Evolutionary conservation across 2,888 invertebrate species (phyloP).

Genomic region (Plemyria rubiginata): DNA sequence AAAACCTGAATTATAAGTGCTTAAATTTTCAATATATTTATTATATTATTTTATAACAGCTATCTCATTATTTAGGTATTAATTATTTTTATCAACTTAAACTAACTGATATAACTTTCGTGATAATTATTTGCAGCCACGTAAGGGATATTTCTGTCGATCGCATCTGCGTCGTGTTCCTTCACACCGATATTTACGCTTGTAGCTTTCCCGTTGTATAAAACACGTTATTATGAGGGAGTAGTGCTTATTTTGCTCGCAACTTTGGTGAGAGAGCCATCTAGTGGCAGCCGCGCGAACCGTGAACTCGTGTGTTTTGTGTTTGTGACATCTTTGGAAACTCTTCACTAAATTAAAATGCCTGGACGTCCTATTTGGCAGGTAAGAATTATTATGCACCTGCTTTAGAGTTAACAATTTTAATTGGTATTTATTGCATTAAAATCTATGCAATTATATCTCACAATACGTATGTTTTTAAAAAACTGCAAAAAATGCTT

Average conservation of each 20-base stretch:
- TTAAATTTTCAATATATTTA: not conserved
- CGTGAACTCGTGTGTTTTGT: slow-evolving; percentile 64
- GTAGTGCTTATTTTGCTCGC: slow-evolving; percentile 79
- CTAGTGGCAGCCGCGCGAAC: slow-evolving; percentile 72
- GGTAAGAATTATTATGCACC: slow-evolving; percentile 69
- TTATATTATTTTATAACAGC: not conserved
- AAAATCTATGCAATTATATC: not conserved
- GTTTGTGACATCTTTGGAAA: slow-evolving; percentile 62
- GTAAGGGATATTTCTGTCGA: slow-evolving; percentile 79
- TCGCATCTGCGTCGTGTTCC: slow-evolving; percentile 76
- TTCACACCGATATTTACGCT: slow-evolving; percentile 76
- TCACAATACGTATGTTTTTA: not conserved
- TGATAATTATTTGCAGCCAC: slow-evolving; percentile 49
- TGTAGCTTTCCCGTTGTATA: slow-evolving; percentile 75
- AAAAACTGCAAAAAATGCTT: no score
- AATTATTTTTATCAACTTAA: not conserved
- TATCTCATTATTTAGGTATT: not conserved
- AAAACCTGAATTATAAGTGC: not conserved
- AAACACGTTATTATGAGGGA: slow-evolving; percentile 80
- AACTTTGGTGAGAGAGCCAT: slow-evolving; percentile 82
- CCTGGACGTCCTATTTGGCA: slow-evolving; percentile 92
- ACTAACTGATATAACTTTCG: not conserved
- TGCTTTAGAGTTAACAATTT: not conserved
- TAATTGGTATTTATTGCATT: not conserved
- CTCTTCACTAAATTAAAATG: slow-evolving; percentile 77